These are phyloP conservation scores for Carassius auratus DNA, from an alignment of 2,113 vertebrate genomes.

Conservation along the genomic window DNA sequence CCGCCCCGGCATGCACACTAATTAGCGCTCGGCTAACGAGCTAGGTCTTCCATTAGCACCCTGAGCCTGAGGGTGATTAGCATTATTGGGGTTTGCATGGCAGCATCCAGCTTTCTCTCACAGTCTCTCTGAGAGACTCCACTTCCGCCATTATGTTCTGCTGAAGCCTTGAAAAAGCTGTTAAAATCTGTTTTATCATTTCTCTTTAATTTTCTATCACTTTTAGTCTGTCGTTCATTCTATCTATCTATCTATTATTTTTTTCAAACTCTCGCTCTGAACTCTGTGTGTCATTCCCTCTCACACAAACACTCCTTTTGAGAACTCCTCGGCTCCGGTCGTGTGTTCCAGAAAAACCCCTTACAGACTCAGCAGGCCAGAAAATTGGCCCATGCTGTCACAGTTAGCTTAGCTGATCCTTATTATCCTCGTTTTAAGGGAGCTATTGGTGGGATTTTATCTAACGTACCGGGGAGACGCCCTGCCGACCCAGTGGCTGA, in stretches of 20 bases:
- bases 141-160: constrained; percentile 29
- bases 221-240: too few relatives aligned
- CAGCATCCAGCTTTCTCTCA: not conserved
- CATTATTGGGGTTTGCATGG: constrained; percentile 69
- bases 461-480: constrained; percentile 37
- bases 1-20: constrained; percentile 67
- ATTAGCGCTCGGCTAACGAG: constrained; percentile 76
- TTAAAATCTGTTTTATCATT: too few relatives aligned
- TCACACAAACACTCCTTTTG: constrained; percentile 48
- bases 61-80: constrained; percentile 72
- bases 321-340: constrained; percentile 76
- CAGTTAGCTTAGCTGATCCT: constrained; percentile 89
- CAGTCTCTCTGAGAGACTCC: not conserved
- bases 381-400: constrained; percentile 98
- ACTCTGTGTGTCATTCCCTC: not conserved
- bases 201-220: too few relatives aligned
- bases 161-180: not conserved
- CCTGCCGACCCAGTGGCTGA: constrained; percentile 81
- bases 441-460: constrained; percentile 76
- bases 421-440: constrained; percentile 93
- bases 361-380: constrained; percentile 89
- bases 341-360: constrained; percentile 84
- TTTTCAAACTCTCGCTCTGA: not conserved
- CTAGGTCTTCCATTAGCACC: constrained; percentile 75
- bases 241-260: not conserved